A percentile compares a stretch with the other conserved stretches of the same genome.
phyloP scores from a whole-genome alignment of 2,113 vertebrate species.

The Mola mola region DNA sequence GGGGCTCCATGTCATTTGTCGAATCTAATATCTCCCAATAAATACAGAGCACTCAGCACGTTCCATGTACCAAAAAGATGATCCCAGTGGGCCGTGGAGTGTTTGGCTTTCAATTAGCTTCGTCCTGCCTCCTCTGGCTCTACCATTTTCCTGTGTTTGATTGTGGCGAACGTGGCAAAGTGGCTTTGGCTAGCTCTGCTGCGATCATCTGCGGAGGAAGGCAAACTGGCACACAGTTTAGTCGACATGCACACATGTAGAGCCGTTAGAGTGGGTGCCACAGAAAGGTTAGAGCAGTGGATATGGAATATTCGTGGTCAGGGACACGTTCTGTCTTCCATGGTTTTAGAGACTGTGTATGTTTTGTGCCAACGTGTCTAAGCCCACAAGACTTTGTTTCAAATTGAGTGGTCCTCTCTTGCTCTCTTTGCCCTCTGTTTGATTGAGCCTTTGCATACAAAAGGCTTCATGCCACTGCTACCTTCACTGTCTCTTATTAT shows the following conservation, averaged over 20 bases:
- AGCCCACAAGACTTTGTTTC: not conserved
- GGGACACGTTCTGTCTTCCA: no score
- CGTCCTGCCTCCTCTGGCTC: conserved; percentile 30
- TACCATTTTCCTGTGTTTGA: conserved; percentile 55
- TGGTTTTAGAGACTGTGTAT: no score
- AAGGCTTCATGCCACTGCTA: conserved; percentile 40
- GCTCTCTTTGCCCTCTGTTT: conserved; percentile 24
- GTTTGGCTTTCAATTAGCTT: conserved; percentile 78
- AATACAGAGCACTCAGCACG: conserved; percentile 71
- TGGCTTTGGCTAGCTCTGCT: conserved; percentile 17
- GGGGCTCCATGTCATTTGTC: conserved; percentile 71
- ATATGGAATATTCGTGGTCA: no score
- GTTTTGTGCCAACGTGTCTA: conserved; percentile 10
- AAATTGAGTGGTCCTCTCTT: conserved; percentile 4
- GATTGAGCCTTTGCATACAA: conserved; percentile 12
- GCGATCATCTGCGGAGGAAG: conserved; percentile 31
- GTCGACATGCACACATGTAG: conserved; percentile 19
- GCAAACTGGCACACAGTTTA: conserved; percentile 21
- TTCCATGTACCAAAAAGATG: conserved; percentile 49
- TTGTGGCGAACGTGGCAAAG: conserved; percentile 34
- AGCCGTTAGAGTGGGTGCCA: conserved; percentile 28
- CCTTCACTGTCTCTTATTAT: conserved; percentile 72
- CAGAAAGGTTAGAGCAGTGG: no score
- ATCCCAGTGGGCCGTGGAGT: conserved; percentile 59
- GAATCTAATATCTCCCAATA: conserved; percentile 63